A percentile compares a stretch with the other conserved stretches of the same genome.
phyloP scores from a whole-genome alignment of 1,140 invertebrate genomes.

The Rhyacophila brunnea region DNA sequence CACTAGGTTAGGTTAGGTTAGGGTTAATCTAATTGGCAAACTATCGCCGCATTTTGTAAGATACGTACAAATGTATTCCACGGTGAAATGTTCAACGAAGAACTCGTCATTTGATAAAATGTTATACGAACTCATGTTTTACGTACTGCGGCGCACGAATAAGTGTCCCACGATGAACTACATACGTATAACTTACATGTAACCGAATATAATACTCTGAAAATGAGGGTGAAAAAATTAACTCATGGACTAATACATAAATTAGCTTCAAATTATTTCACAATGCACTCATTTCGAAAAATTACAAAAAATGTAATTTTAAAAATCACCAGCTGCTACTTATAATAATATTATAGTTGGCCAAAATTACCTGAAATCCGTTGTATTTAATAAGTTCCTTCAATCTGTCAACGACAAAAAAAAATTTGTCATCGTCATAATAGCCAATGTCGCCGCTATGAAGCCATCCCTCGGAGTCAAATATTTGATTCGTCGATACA shows the following conservation, averaged over 20 bases:
- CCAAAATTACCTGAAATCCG: slow-evolving; percentile 63
- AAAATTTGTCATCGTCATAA: slow-evolving; percentile 65
- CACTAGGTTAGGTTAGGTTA: no score
- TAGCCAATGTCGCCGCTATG: slow-evolving; percentile 79
- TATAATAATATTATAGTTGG: neutral
- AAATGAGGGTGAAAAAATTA: no score
- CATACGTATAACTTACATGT: no score
- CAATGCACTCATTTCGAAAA: neutral
- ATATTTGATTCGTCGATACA: slow-evolving; percentile 62
- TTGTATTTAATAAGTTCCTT: slow-evolving; percentile 84
- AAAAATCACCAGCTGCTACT: neutral
- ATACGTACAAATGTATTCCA: no score
- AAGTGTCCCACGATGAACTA: no score
- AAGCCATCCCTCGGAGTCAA: slow-evolving; percentile 73
- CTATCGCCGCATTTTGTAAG: no score
- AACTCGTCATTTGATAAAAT: no score
- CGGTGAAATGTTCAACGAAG: no score
- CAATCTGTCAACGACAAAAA: slow-evolving; percentile 71
- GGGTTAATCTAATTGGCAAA: no score
- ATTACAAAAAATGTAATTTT: neutral
- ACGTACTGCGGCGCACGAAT: no score
- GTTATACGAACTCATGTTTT: no score
- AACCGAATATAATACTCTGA: no score
- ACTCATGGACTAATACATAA: neutral
- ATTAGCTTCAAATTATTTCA: neutral